Evolutionary conservation across 2,888 invertebrate species (phyloP).

Genomic region (Ormyrus rosae): DNA sequence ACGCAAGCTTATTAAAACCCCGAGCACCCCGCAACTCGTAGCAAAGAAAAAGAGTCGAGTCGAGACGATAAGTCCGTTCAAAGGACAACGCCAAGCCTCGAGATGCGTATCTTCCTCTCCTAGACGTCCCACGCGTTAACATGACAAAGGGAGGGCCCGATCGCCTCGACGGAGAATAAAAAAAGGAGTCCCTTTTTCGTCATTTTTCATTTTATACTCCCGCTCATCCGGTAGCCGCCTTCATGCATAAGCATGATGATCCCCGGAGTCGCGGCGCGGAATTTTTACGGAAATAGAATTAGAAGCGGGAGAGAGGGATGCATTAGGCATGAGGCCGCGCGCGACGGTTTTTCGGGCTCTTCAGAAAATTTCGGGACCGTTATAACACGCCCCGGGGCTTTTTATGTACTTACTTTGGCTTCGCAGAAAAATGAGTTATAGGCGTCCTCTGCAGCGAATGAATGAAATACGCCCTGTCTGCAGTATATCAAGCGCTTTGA

Average conservation of each 20-base stretch:
- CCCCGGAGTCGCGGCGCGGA: neutral
- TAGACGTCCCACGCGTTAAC: slow-evolving; percentile 31
- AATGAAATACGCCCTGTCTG: slow-evolving; percentile 35
- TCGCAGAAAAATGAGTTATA: slow-evolving; percentile 42
- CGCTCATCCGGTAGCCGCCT: slow-evolving; percentile 15
- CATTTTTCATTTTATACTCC: neutral
- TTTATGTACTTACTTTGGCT: neutral
- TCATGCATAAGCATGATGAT: slow-evolving; percentile 28
- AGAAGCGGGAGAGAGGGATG: slow-evolving; percentile 12
- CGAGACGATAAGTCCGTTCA: too few species aligned
- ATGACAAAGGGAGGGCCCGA: slow-evolving; percentile 36
- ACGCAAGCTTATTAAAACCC: too few species aligned
- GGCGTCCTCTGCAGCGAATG: slow-evolving; percentile 3
- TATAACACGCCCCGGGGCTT: neutral
- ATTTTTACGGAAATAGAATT: slow-evolving; percentile 49
- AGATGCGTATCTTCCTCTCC: slow-evolving; percentile 33
- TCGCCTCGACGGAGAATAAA: slow-evolving; percentile 6
- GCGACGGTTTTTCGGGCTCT: slow-evolving; percentile 19
- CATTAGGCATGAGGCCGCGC: slow-evolving; percentile 42
- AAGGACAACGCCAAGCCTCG: neutral
- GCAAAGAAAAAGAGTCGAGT: too few species aligned
- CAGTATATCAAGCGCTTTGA: slow-evolving; percentile 27
- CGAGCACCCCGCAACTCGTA: too few species aligned
- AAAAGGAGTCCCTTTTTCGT: slow-evolving; percentile 17
- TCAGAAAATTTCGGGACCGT: slow-evolving; percentile 17